Percentiles rank a stretch among this genome's conserved stretches.
Conservation (phyloP, 2,797 vertebrate genomes). For the Eidolon dupreanum region DNA sequence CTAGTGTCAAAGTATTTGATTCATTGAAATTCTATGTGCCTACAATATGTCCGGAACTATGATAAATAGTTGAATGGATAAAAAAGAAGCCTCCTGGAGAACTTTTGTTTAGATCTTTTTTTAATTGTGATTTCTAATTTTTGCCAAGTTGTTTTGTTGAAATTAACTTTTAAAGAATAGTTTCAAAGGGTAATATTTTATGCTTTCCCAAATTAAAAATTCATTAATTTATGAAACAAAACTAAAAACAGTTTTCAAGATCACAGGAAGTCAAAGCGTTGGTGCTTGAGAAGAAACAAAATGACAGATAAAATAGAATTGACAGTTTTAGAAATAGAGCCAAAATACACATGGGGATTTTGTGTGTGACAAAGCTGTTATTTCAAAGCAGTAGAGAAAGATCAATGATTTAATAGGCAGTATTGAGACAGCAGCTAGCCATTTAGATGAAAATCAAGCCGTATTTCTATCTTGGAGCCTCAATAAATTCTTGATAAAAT, state of each 20-base stretch:
- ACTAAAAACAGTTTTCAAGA: slow-evolving; percentile 36
- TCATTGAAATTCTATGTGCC: slow-evolving; percentile 49
- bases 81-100: slow-evolving; percentile 48
- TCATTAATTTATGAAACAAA: slow-evolving; percentile 36
- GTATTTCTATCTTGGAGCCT: not conserved
- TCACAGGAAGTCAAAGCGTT: not conserved
- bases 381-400: slow-evolving; percentile 44
- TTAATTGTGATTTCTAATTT: slow-evolving; percentile 56
- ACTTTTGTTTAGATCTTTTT: slow-evolving; percentile 18
- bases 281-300: slow-evolving; percentile 33
- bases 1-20: not conserved
- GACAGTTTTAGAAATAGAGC: slow-evolving; percentile 55
- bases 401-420: slow-evolving; percentile 65
- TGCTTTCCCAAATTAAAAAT: not conserved
- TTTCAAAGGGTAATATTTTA: slow-evolving; percentile 28
- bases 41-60: not conserved
- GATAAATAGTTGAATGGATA: slow-evolving; percentile 43
- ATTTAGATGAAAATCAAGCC: slow-evolving; percentile 27
- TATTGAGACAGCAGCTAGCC: not conserved
- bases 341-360: slow-evolving; percentile 46
- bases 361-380: not conserved
- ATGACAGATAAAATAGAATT: slow-evolving; percentile 52
- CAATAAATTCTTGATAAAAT: slow-evolving; percentile 23
- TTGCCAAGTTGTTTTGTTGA: slow-evolving; percentile 37
- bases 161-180: slow-evolving; percentile 37